phyloP scores from a whole-genome alignment of 1,140 invertebrate species.

The Heliconius melpomene region DNA sequence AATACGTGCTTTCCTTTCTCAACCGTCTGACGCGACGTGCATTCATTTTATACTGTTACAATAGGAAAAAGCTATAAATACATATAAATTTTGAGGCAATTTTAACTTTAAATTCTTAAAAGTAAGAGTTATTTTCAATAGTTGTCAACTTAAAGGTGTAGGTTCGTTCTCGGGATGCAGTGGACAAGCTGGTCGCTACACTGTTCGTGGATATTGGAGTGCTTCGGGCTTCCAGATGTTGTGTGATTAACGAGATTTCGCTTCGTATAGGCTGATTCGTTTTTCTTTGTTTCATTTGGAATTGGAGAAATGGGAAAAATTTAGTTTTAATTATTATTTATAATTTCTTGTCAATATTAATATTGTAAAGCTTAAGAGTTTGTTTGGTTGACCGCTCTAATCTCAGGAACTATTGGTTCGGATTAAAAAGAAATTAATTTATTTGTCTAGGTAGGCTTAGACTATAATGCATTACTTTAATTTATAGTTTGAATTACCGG shows the following conservation, averaged over 20 bases:
- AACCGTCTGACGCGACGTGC: constrained; percentile 67
- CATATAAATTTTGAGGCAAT: constrained; percentile 9
- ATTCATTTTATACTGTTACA: constrained; percentile 68
- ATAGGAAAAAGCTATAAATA: constrained; percentile 6
- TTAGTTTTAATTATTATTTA: neutral
- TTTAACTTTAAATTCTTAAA: constrained; percentile 20
- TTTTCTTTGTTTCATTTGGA: neutral
- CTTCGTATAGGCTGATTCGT: constrained; percentile 52
- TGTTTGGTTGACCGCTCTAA: too few relatives aligned
- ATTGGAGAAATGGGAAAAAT: neutral
- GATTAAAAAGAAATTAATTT: too few relatives aligned
- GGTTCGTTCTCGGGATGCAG: constrained; percentile 53
- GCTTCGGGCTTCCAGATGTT: constrained; percentile 62
- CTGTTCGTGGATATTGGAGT: too few relatives aligned
- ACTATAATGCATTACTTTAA: too few relatives aligned
- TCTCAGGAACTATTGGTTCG: too few relatives aligned
- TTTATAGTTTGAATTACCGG: too few relatives aligned
- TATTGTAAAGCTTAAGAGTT: too few relatives aligned
- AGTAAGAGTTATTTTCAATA: constrained; percentile 36
- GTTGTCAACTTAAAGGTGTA: constrained; percentile 43
- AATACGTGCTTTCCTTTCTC: constrained; percentile 79
- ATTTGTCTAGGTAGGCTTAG: too few relatives aligned
- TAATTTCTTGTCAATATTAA: too few relatives aligned
- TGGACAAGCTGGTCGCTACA: too few relatives aligned
- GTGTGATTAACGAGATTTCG: constrained; percentile 65